phyloP scores from a whole-genome alignment of 2,113 vertebrate species.

The Hystrix brachyura region DNA sequence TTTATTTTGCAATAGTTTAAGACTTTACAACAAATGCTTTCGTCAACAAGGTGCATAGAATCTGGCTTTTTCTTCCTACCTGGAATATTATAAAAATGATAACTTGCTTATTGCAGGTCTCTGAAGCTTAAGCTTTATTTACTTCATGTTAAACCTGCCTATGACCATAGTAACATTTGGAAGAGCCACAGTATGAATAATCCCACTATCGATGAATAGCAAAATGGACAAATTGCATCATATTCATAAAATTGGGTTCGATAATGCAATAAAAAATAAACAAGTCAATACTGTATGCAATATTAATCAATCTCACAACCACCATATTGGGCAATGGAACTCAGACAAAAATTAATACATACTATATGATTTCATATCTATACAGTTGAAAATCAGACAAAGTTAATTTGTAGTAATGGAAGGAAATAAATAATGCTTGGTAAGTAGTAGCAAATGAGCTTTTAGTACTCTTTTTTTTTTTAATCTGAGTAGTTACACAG shows the following conservation, averaged over 20 bases:
- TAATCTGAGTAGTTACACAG: background rate
- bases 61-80: background rate
- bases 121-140: background rate
- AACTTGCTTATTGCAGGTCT: background rate
- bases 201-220: background rate
- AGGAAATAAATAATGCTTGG: background rate
- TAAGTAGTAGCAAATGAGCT: background rate
- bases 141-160: background rate
- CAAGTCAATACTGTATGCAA: background rate
- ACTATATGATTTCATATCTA: slow-evolving; percentile 12
- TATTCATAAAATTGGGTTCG: background rate
- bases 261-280: background rate
- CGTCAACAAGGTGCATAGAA: background rate
- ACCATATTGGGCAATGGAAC: background rate
- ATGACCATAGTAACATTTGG: background rate
- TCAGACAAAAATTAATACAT: background rate
- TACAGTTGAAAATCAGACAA: background rate
- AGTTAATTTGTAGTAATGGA: background rate
- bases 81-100: background rate
- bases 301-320: background rate
- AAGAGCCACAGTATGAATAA: background rate
- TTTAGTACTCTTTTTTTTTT: background rate
- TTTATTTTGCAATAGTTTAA: background rate
- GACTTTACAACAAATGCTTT: background rate
- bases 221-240: background rate